Percentiles rank a stretch among this genome's conserved stretches.
Evolutionary conservation across 2,888 invertebrate species (phyloP).

Genomic region (Drosophila antonietae): DNA sequence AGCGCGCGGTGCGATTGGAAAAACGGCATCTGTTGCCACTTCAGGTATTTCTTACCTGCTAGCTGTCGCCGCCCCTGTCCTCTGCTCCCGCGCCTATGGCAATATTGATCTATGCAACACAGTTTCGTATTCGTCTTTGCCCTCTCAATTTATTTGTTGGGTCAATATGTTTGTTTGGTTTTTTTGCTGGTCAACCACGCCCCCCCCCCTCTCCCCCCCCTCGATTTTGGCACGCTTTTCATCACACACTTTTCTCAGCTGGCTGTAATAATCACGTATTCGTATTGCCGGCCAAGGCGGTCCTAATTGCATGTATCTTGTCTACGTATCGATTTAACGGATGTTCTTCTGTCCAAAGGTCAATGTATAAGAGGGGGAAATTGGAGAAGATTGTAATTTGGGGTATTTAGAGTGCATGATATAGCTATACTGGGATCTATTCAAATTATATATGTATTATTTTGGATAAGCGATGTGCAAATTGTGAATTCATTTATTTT

Average conservation of each 20-base stretch:
- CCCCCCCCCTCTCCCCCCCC: no score
- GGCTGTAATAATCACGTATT: constrained; percentile 48
- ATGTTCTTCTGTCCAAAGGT: constrained; percentile 15
- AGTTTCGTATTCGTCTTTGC: constrained; percentile 69
- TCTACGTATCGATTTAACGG: constrained; percentile 33
- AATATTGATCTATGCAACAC: constrained; percentile 69
- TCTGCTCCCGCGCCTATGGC: constrained; percentile 44
- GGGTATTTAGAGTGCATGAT: background rate
- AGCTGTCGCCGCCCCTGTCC: background rate
- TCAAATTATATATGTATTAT: background rate
- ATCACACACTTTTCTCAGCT: constrained; percentile 6
- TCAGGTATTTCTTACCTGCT: constrained; percentile 6
- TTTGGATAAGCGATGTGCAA: background rate
- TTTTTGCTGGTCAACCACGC: constrained; percentile 7
- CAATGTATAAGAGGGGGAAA: background rate
- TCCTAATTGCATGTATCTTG: constrained; percentile 54
- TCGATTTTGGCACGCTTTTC: background rate
- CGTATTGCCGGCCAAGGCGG: constrained; percentile 36
- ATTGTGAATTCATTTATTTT: no score
- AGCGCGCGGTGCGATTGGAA: background rate
- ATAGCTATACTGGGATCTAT: background rate
- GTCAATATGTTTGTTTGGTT: constrained; percentile 52
- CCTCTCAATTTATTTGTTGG: constrained; percentile 63
- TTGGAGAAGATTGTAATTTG: background rate
- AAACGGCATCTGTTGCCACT: constrained; percentile 12